phyloP scores from a whole-genome alignment of 92 coral and sea anemone species.

The Umimayanthus chanpuru region DNA sequence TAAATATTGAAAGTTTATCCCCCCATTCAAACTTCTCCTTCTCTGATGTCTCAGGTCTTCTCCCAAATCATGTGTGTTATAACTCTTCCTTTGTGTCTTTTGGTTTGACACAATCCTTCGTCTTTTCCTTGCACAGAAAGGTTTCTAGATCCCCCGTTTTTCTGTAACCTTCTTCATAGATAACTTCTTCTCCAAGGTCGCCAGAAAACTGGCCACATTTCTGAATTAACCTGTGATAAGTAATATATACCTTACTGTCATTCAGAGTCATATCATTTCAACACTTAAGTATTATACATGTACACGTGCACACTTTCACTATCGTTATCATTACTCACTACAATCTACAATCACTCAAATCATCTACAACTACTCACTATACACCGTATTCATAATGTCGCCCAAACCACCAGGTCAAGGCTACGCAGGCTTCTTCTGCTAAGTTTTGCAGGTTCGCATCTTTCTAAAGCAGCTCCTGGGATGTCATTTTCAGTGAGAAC shows the following conservation, averaged over 20 bases:
- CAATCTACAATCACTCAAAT: no score
- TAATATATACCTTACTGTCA: background rate
- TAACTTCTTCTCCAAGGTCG: conserved; percentile 88
- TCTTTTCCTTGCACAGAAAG: conserved; percentile 82
- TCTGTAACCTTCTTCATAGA: conserved; percentile 81
- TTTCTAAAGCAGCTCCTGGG: no score
- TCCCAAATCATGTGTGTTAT: background rate
- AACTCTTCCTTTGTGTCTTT: conserved; percentile 42
- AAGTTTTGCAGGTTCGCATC: no score
- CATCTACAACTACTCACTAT: no score
- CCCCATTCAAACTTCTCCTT: background rate
- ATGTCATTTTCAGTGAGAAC: no score
- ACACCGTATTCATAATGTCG: no score
- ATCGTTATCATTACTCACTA: no score
- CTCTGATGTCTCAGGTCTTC: background rate
- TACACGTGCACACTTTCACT: no score
- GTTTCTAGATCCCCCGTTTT: conserved; percentile 70
- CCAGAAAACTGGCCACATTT: conserved; percentile 90
- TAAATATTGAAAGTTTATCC: background rate
- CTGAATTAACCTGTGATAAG: conserved; percentile 62
- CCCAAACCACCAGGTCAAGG: no score
- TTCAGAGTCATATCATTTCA: no score
- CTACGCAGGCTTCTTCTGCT: no score
- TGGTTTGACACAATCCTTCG: conserved; percentile 76
- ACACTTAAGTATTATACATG: no score